A percentile compares a stretch with the other conserved stretches of the same genome.
Conservation (phyloP, 64 coral and sea anemone species). For the Platygyra sinensis region DNA sequence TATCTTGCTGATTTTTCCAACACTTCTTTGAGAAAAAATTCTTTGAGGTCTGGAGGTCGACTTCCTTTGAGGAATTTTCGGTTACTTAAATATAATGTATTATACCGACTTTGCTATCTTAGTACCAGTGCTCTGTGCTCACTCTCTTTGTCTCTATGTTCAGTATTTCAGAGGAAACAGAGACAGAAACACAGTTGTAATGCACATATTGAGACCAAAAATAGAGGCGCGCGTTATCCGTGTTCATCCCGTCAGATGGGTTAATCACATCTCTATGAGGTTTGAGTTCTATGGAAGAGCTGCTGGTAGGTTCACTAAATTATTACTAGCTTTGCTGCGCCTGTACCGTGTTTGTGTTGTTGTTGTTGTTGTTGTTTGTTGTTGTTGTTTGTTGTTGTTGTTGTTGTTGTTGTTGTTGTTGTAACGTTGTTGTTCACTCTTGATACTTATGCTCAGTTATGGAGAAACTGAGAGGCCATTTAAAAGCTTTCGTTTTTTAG, state of each 20-base stretch:
- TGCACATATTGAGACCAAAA: slow-evolving; percentile 34
- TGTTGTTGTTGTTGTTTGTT: neutral
- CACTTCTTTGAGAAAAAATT: too few species aligned
- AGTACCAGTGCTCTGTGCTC: neutral
- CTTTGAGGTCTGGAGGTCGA: neutral
- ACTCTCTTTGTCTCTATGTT: neutral
- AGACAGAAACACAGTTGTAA: slow-evolving; percentile 61
- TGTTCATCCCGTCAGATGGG: slow-evolving; percentile 45
- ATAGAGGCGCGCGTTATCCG: slow-evolving; percentile 49
- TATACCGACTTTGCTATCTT: neutral
- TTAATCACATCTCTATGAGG: slow-evolving; percentile 46
- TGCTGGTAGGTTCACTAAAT: slow-evolving; percentile 20
- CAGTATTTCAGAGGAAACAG: slow-evolving; percentile 65
- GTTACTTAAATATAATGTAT: neutral
- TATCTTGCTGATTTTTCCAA: too few species aligned
- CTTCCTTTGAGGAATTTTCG: neutral
- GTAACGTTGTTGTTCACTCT: too few species aligned
- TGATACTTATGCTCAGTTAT: too few species aligned
- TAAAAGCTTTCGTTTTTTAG: too few species aligned
- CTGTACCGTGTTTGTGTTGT: too few species aligned
- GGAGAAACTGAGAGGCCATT: too few species aligned
- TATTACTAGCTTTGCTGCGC: neutral
- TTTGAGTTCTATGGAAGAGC: slow-evolving; percentile 45
- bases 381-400: too few species aligned
- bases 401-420: too few species aligned